Evolutionary conservation across 2,888 invertebrate species (phyloP).

Genomic region (Orchesellides sinensis): DNA sequence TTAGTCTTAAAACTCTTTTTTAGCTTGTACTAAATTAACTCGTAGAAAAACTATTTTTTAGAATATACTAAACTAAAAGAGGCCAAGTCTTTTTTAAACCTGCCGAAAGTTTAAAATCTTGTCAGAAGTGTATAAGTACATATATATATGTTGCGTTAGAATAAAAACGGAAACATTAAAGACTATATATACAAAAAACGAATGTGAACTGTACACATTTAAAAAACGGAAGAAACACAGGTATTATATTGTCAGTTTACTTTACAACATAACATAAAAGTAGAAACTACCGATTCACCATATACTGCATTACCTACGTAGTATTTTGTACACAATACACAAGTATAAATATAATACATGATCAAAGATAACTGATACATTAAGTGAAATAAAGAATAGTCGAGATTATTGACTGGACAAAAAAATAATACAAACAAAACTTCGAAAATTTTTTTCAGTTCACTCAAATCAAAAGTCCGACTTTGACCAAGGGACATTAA

Average conservation of each 20-base stretch:
- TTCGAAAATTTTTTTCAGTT: neutral
- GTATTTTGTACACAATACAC: too few species aligned
- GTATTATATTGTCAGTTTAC: too few species aligned
- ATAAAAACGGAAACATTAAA: neutral
- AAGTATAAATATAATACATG: too few species aligned
- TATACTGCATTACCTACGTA: too few species aligned
- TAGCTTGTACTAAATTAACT: conserved; percentile 28
- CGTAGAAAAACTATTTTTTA: conserved; percentile 3
- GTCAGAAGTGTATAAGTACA: too few species aligned
- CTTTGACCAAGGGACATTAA: neutral
- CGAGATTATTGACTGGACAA: conserved; percentile 22
- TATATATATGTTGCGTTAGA: neutral
- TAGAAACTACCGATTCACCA: too few species aligned
- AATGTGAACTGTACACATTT: too few species aligned
- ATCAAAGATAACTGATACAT: too few species aligned
- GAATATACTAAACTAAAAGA: conserved; percentile 32
- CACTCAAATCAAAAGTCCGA: too few species aligned
- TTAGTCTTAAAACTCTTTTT: conserved; percentile 13
- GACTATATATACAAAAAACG: neutral
- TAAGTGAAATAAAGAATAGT: neutral
- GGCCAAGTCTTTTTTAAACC: conserved; percentile 45
- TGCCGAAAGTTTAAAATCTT: conserved; percentile 15
- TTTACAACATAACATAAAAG: too few species aligned
- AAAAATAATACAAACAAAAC: conserved; percentile 5
- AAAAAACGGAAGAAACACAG: too few species aligned